Evolutionary conservation across 2,888 invertebrate species (phyloP).

Genomic region (Meliscaeva auricollis): DNA sequence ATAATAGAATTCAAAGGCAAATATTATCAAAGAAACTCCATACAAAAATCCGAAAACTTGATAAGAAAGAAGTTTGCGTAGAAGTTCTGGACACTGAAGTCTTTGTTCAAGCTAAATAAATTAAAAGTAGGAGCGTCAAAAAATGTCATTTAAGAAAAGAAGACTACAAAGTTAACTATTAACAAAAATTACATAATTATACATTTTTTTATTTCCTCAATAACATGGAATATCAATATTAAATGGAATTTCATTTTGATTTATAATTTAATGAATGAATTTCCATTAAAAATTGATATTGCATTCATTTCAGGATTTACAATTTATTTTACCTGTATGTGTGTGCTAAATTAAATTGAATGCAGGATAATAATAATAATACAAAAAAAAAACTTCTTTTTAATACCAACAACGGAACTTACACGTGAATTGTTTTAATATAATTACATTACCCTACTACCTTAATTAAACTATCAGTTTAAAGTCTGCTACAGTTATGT

Average conservation of each 20-base stretch:
- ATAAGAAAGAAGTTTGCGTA: no score
- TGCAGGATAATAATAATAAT: not conserved
- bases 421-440: slow-evolving; percentile 59
- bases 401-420: slow-evolving; percentile 39
- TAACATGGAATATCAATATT: slow-evolving; percentile 8
- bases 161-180: no score
- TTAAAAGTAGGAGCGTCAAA: no score
- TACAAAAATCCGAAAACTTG: no score
- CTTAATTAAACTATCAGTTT: slow-evolving; percentile 67
- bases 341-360: slow-evolving; percentile 49
- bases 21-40: no score
- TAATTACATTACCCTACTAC: slow-evolving; percentile 66
- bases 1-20: no score
- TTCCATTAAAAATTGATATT: slow-evolving; percentile 29
- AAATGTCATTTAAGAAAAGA: no score
- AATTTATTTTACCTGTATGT: slow-evolving; percentile 1
- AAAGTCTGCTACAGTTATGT: slow-evolving; percentile 36
- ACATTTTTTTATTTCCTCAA: not conserved
- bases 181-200: no score
- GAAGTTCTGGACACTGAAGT: no score
- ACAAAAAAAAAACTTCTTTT: slow-evolving; percentile 10
- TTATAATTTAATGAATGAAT: slow-evolving; percentile 6
- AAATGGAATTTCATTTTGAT: not conserved
- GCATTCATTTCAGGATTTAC: not conserved
- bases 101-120: no score